A percentile compares a stretch with the other conserved stretches of the same genome.
phyloP scores from a whole-genome alignment of 2,888 invertebrate species.

The Melitaea athalia region DNA sequence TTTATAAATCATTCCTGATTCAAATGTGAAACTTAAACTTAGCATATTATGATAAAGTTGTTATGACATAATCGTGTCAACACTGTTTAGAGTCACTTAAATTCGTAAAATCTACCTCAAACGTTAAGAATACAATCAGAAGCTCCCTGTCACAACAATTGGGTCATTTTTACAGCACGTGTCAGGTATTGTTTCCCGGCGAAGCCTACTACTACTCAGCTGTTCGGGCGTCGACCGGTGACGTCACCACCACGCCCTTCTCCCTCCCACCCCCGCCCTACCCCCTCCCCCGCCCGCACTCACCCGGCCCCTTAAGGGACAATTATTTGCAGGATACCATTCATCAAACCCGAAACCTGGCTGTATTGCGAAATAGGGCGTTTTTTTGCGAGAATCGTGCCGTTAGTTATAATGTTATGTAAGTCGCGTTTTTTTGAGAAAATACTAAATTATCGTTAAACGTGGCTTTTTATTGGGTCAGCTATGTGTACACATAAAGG shows the following conservation, averaged over 20 bases:
- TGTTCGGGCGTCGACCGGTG: constrained; percentile 64
- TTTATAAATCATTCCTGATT: too few species aligned
- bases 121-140: not conserved
- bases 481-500: not conserved
- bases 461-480: not conserved
- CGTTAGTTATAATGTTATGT: constrained; percentile 31
- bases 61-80: too few species aligned
- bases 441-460: constrained; percentile 7
- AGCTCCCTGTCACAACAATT: not conserved
- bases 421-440: constrained; percentile 21
- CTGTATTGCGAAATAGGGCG: constrained; percentile 36
- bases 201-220: constrained; percentile 57
- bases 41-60: too few species aligned
- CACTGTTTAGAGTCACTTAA: not conserved
- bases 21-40: too few species aligned
- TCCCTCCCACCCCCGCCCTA: constrained; percentile 12
- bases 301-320: constrained; percentile 51
- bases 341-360: constrained; percentile 55
- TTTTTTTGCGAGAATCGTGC: constrained; percentile 33
- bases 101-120: not conserved
- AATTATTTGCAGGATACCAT: constrained; percentile 74
- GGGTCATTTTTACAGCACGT: constrained; percentile 32
- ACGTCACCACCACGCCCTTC: constrained; percentile 54
- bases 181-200: constrained; percentile 29
- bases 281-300: constrained; percentile 19